Evolutionary conservation across 2,888 invertebrate species (phyloP).

Genomic region (Xestia c-nigrum): DNA sequence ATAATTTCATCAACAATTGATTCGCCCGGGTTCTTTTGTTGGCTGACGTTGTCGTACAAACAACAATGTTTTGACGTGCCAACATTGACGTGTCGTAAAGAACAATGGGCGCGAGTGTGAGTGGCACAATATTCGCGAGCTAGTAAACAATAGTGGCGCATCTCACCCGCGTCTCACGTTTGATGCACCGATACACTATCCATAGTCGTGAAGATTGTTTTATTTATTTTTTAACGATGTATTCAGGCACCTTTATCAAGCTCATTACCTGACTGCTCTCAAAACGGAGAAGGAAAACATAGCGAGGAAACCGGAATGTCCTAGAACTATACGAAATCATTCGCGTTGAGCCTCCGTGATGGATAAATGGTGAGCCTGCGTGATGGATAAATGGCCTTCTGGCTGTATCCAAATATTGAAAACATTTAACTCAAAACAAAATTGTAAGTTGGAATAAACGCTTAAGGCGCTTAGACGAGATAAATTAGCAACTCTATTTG

Average conservation of each 20-base stretch:
- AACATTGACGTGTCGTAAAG: constrained; percentile 39
- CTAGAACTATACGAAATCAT: neutral
- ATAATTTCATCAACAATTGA: too few species aligned
- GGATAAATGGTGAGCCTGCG: neutral
- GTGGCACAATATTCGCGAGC: constrained; percentile 73
- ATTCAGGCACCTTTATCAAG: neutral
- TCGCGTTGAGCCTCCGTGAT: neutral
- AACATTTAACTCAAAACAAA: neutral
- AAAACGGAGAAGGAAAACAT: neutral
- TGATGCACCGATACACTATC: constrained; percentile 68
- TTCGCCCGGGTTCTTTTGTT: too few species aligned
- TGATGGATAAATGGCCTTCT: neutral
- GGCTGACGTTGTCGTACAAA: neutral
- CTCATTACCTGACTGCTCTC: neutral
- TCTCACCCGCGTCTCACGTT: constrained; percentile 71
- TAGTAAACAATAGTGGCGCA: constrained; percentile 75
- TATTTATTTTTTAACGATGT: neutral
- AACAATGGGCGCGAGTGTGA: constrained; percentile 54
- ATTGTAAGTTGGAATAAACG: neutral
- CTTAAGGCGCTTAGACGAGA: too few species aligned
- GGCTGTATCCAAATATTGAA: neutral
- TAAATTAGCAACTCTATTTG: too few species aligned
- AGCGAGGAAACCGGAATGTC: neutral
- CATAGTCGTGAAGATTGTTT: constrained; percentile 56
- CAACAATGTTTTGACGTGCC: neutral